Evolutionary conservation across 2,113 vertebrate genomes (phyloP).

Genomic region (Gymnarchus niloticus): DNA sequence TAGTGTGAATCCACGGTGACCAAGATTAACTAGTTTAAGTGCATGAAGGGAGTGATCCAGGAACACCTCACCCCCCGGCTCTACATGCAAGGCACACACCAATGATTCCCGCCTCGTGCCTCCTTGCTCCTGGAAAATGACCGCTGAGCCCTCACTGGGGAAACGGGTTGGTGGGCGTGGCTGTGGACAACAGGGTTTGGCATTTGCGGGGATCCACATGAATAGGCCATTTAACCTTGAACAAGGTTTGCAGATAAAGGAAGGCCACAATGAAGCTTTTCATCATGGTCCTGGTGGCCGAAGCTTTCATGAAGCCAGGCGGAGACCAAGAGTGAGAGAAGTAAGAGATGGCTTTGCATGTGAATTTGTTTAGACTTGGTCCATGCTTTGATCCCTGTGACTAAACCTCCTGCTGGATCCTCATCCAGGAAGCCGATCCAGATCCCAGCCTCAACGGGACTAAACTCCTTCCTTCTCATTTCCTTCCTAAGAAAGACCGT

Average conservation of each 20-base stretch:
- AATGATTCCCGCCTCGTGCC: background rate
- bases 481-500: background rate
- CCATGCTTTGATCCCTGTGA: background rate
- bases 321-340: background rate
- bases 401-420: too few relatives aligned
- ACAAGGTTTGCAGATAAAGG: background rate
- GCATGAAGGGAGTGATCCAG: background rate
- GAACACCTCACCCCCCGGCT: background rate
- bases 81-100: background rate
- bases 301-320: background rate
- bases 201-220: background rate
- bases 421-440: background rate
- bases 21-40: background rate
- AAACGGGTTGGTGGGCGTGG: too few relatives aligned
- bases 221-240: constrained; percentile 16
- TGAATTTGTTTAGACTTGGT: background rate
- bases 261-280: constrained; percentile 8
- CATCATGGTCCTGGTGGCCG: background rate
- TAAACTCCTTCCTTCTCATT: background rate
- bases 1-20: background rate
- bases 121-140: background rate
- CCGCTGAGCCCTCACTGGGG: background rate
- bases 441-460: background rate
- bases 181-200: background rate
- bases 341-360: background rate